Conservation (phyloP, 2,113 vertebrate genomes). For the Recurvirostra avosetta region DNA sequence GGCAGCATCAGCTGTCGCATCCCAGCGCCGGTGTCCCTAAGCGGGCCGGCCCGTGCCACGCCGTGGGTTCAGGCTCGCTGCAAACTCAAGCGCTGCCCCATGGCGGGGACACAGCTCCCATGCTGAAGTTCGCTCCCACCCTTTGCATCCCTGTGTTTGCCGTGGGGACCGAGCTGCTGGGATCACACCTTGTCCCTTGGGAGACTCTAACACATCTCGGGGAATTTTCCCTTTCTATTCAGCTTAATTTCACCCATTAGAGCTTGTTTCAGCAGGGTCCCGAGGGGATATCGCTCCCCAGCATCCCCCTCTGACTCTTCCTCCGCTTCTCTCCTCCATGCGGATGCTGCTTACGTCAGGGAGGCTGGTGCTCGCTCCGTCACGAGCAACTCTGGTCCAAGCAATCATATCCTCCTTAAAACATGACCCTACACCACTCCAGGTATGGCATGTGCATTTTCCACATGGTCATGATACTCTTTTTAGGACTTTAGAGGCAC, state of each 20-base stretch:
- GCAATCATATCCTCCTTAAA: not conserved
- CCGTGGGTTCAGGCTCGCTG: not conserved
- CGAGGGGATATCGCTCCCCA: not conserved
- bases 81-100: not conserved
- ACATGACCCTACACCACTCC: not conserved
- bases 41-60: not conserved
- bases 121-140: not conserved
- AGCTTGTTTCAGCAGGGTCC: slow-evolving; percentile 5
- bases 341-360: not conserved
- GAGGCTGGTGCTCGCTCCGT: not conserved
- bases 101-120: not conserved
- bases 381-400: not conserved
- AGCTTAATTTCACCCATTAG: slow-evolving; percentile 42
- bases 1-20: not conserved
- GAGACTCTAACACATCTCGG: not conserved
- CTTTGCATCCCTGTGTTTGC: not conserved
- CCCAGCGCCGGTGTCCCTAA: not conserved
- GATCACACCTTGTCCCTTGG: not conserved
- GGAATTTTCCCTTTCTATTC: not conserved
- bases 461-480: accelerated
- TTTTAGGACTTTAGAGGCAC: not conserved
- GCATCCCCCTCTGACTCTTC: not conserved
- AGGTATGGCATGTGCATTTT: not conserved
- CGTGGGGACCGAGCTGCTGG: not conserved
- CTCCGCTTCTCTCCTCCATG: accelerated